A percentile compares a stretch with the other conserved stretches of the same genome.
Evolutionary conservation across 2,888 invertebrate species (phyloP).

Genomic region (Fissipunctia ypsillon): DNA sequence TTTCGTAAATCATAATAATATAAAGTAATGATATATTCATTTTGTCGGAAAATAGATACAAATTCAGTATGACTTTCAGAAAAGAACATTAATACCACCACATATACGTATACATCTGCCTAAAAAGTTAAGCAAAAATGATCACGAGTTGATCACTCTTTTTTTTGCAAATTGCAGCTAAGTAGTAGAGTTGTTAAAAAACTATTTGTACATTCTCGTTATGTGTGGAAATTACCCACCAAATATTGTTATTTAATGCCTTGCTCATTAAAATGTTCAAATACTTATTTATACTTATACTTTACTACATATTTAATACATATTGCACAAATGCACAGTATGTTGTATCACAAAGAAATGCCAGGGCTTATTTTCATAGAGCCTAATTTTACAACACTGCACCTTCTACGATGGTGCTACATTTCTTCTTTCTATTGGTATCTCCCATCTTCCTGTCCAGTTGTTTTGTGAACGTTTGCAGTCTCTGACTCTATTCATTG

Average conservation of each 20-base stretch:
- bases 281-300: constrained; percentile 26
- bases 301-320: constrained; percentile 42
- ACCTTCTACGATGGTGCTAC: constrained; percentile 76
- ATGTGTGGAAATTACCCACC: neutral
- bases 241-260: constrained; percentile 7
- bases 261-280: constrained; percentile 55
- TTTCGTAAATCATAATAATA: constrained; percentile 58
- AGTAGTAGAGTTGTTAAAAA: constrained; percentile 7
- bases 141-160: neutral
- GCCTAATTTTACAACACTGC: constrained; percentile 17
- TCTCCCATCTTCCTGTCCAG: constrained; percentile 89
- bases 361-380: constrained; percentile 34
- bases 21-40: neutral
- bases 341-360: constrained; percentile 66
- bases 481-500: constrained; percentile 90
- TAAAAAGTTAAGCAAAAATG: neutral
- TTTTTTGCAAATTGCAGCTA: neutral
- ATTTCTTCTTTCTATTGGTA: constrained; percentile 90
- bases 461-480: constrained; percentile 88
- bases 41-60: constrained; percentile 2
- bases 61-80: neutral
- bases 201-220: constrained; percentile 9
- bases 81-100: constrained; percentile 7
- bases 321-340: constrained; percentile 61
- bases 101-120: neutral